Evolutionary conservation across 1,140 invertebrate genomes (phyloP), one percentile per base, ranked within the genome.

Genomic region (Pectinophora gossypiella): DNA sequence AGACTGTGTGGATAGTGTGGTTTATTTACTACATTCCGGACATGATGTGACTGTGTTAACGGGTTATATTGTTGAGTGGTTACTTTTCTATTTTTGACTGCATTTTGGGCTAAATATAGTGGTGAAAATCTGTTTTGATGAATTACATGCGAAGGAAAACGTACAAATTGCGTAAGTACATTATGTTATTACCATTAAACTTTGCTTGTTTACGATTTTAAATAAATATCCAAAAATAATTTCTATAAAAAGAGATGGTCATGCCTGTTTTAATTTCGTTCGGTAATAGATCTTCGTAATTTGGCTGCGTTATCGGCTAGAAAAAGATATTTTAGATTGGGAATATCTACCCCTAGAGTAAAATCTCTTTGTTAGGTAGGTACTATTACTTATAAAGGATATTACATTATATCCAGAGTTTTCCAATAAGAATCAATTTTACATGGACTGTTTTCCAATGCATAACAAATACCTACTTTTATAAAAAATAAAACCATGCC

Each of bases 61-160:
- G 45, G 53, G 53, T 54, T 48, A 4, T 51, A 51, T 67, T 69
- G 68, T 64, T 64, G 52, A 62, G 64, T 72, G 64, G 19, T 64
- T 56, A 40, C 52, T 76, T 76, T 65, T 80, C 79, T 83, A 80
- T 83, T 83, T 83, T 72, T 69, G 79, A 79, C 73, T 61, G 51
- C 49, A 58, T 54, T 69, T 68, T 60, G 61, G 58, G 59, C 69
- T 75, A 77, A 75, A 67, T 71, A 63, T 75, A 62, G 61, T 59
- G 47, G 46, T 51, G 58, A 62, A 57, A 44, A 19, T 38, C 52
- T 61, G 56, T 66, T 69, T 64, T 65, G 64, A 76, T 74, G 67
- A 66, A 73, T 69, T 70, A 63, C 64, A 59, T 52, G 23, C 57
- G 53, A 63, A 60, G 47, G 60, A 59, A 74, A 59, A 50, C 56